Evolutionary conservation across 2,888 invertebrate genomes (phyloP), one percentile per base, ranked within the genome.

Genomic region (Thereva unica): DNA sequence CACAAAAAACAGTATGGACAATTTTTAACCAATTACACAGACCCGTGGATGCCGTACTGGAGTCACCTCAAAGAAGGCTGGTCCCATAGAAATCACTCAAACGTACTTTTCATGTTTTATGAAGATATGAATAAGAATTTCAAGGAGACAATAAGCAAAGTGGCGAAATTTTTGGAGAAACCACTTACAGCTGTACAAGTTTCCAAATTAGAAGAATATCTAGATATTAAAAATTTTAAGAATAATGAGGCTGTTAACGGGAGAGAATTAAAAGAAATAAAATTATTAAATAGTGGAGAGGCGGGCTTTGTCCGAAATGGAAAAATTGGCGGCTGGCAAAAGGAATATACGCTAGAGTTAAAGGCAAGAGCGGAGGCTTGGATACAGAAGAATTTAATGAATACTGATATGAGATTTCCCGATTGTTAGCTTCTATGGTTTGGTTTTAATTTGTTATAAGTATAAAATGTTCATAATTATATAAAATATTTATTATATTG

Each of bases 201-300:
- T 0, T 75, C 81, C 0, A 79, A 80, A 23, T 81, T 96, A 3
- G 84, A 85, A 7, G 80, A 89, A 5, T 92, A 95, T 76, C 85
- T 95, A 68, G 85, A 87, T 74, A 92, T 97, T 70, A 85, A 89
- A 7, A 91, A 87, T 77, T 96, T 97, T 82, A 89, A 89, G 71
- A 84, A 86, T 9, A 95, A 95, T 80, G 85, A 87, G 55, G 88
- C 90, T 5, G 89, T 93, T 0, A 95, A 95, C 76, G 85, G 84
- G 57, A 85, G 88, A 67, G 84, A 86, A 56, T 83, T 90, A 76
- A 84, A 83, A 72, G 84, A 85, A 1, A 82, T 88, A 4, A 87
- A 87, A 1, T 83, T 91, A 8, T 78, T 85, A 1, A 82, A 83
- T 55, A 77, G 82, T 1, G 84, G 83, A 2, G 87, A 87, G 74